phyloP scores from a whole-genome alignment of 92 coral and sea anemone genomes.

The Metridium senile region DNA sequence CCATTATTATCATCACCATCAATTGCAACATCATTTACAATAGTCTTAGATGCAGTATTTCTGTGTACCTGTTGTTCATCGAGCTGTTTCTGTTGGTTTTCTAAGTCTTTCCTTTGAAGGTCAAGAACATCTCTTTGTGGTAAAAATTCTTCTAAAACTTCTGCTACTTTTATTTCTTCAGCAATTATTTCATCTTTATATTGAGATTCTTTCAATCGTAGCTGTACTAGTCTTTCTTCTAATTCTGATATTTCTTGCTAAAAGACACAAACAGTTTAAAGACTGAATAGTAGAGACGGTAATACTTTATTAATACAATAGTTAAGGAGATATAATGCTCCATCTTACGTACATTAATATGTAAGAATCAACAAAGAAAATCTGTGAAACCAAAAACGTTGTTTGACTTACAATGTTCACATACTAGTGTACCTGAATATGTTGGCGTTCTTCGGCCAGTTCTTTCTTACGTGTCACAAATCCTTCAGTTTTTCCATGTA shows the following conservation, averaged over 20 bases:
- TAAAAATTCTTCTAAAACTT: constrained; percentile 52
- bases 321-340: too few species aligned
- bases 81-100: constrained; percentile 39
- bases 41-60: not conserved
- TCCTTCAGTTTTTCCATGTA: constrained; percentile 60
- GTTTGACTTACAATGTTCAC: too few species aligned
- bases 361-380: too few species aligned
- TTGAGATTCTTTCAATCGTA: constrained; percentile 46
- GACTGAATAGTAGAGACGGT: too few species aligned
- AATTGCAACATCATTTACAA: not conserved
- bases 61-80: constrained; percentile 55
- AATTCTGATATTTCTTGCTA: constrained; percentile 71
- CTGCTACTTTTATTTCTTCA: constrained; percentile 67
- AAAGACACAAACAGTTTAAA: not conserved
- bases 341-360: too few species aligned
- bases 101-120: constrained; percentile 58
- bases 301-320: too few species aligned
- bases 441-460: constrained; percentile 50
- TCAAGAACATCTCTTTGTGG: constrained; percentile 65
- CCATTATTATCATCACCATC: not conserved
- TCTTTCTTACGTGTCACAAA: constrained; percentile 57
- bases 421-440: constrained; percentile 69
- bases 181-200: constrained; percentile 45
- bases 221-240: constrained; percentile 60
- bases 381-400: too few species aligned